phyloP scores from a whole-genome alignment of 2,888 invertebrate genomes.

The Bembecia ichneumoniformis region DNA sequence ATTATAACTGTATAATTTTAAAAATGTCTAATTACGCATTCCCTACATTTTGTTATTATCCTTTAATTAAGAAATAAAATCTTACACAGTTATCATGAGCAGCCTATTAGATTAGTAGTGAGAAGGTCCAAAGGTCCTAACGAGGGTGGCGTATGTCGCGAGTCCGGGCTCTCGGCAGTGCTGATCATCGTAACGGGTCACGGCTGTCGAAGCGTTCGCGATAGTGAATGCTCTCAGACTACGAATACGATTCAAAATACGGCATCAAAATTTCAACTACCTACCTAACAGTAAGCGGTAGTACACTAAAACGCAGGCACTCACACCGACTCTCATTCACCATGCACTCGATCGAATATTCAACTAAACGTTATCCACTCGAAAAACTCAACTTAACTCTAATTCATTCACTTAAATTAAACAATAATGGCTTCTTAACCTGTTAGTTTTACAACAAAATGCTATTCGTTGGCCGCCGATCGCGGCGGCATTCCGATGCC shows the following conservation, averaged over 20 bases:
- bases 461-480: conserved; percentile 67
- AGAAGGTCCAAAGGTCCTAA: too few species aligned
- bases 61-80: conserved; percentile 72
- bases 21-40: conserved; percentile 71
- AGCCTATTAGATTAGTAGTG: conserved; percentile 54
- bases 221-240: conserved; percentile 62
- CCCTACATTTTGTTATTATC: conserved; percentile 72
- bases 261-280: conserved; percentile 70
- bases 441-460: conserved; percentile 68
- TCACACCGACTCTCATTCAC: conserved; percentile 65
- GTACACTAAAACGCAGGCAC: conserved; percentile 68
- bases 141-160: too few species aligned
- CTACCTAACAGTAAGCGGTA: conserved; percentile 73
- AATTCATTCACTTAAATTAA: conserved; percentile 64
- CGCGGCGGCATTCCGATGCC: conserved; percentile 37
- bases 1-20: conserved; percentile 72
- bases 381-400: conserved; percentile 64
- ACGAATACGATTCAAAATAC: conserved; percentile 65
- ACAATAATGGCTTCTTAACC: conserved; percentile 69
- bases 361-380: conserved; percentile 68
- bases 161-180: conserved; percentile 14
- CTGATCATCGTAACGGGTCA: conserved; percentile 3
- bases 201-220: conserved; percentile 43
- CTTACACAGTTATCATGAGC: conserved; percentile 70
- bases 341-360: conserved; percentile 65